Evolutionary conservation across 2,888 invertebrate species (phyloP).

Genomic region (Uloborus plumipes): DNA sequence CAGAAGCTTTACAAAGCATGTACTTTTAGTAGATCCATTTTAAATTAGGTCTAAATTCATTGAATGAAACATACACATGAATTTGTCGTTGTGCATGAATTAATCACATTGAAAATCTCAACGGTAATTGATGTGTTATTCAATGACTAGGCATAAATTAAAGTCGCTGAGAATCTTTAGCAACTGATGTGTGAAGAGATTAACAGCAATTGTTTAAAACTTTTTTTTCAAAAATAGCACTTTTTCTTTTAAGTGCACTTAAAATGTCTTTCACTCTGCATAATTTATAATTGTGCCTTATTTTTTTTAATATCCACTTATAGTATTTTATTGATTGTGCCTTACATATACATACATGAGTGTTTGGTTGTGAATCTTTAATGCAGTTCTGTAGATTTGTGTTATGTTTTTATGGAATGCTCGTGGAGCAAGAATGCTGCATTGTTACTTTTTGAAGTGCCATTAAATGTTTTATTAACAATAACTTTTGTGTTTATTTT

Average conservation of each 20-base stretch:
- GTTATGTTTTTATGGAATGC: conserved; percentile 36
- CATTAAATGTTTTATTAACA: conserved; percentile 57
- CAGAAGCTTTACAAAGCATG: too few relatives aligned
- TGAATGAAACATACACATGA: too few relatives aligned
- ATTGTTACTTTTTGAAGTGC: conserved; percentile 58
- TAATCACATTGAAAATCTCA: too few relatives aligned
- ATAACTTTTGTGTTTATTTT: not conserved
- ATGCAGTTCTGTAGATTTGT: conserved; percentile 26
- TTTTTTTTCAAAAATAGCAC: too few relatives aligned
- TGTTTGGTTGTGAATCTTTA: conserved; percentile 51
- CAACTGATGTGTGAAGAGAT: too few relatives aligned
- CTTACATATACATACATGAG: conserved; percentile 43
- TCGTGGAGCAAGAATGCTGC: conserved; percentile 22
- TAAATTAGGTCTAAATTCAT: too few relatives aligned
- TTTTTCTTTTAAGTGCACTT: conserved; percentile 26
- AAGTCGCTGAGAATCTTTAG: too few relatives aligned
- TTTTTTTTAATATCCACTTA: conserved; percentile 29
- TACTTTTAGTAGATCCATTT: too few relatives aligned
- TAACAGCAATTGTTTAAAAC: too few relatives aligned
- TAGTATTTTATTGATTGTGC: conserved; percentile 51
- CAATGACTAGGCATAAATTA: too few relatives aligned
- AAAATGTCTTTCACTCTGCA: conserved; percentile 47
- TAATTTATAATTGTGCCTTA: conserved; percentile 52
- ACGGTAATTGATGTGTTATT: too few relatives aligned
- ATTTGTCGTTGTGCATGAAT: too few relatives aligned